Percentiles rank a stretch among this genome's conserved stretches.
phyloP scores from a whole-genome alignment of 1,140 invertebrate genomes.

The Lasioglossum albipes region DNA sequence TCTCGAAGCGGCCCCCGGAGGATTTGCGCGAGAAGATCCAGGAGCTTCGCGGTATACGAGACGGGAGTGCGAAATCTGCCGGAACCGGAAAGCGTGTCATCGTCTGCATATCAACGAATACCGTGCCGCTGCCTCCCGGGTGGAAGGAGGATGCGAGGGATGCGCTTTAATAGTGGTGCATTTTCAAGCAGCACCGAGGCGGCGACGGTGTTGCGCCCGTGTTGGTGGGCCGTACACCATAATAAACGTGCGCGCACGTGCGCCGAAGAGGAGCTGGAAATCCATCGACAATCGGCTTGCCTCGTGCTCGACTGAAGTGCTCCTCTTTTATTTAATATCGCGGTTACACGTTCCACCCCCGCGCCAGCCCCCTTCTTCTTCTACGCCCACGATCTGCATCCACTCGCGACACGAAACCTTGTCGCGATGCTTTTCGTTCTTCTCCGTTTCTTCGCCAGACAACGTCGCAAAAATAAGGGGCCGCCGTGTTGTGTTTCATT shows the following conservation, averaged over 20 bases:
- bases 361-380: neutral
- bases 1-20: constrained; percentile 47
- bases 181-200: constrained; percentile 48
- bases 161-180: constrained; percentile 63
- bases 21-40: constrained; percentile 59
- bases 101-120: constrained; percentile 68
- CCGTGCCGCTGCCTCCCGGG: constrained; percentile 15
- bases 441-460: too few species aligned
- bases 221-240: constrained; percentile 3
- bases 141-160: constrained; percentile 26
- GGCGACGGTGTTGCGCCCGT: neutral
- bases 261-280: neutral
- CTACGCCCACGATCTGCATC: too few species aligned
- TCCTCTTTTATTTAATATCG: constrained; percentile 57
- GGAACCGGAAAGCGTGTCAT: constrained; percentile 68
- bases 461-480: too few species aligned
- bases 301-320: constrained; percentile 40
- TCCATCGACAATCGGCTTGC: constrained; percentile 54
- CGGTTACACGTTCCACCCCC: constrained; percentile 24
- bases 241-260: constrained; percentile 4
- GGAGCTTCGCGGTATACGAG: constrained; percentile 57
- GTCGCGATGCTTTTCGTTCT: too few species aligned
- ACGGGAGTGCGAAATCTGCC: constrained; percentile 66
- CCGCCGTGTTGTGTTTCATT: too few species aligned
- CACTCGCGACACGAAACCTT: constrained; percentile 14